A percentile compares a stretch with the other conserved stretches of the same genome.
phyloP scores from a whole-genome alignment of 2,888 invertebrate species.

The Lordiphosa fenestrarum region DNA sequence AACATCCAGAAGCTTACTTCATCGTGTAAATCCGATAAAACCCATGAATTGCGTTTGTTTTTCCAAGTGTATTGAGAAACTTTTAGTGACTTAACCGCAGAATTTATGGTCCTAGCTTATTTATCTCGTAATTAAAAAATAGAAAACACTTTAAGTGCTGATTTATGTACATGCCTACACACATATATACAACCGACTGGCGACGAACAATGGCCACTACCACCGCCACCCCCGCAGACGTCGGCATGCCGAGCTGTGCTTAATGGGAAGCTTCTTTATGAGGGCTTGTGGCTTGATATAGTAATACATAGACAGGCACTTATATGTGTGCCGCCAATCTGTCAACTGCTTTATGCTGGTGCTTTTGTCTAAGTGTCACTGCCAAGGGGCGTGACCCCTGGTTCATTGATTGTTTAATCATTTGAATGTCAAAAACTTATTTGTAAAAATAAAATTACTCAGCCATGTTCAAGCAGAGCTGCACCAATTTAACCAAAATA shows the following conservation, averaged over 20 bases:
- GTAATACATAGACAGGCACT: background rate
- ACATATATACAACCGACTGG: slow-evolving; percentile 14
- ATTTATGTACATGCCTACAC: slow-evolving; percentile 47
- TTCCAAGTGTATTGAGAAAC: slow-evolving; percentile 6
- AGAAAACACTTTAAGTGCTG: slow-evolving; percentile 43
- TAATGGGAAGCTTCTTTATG: slow-evolving; percentile 3
- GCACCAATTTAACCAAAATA: slow-evolving; percentile 39
- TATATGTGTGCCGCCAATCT: slow-evolving; percentile 25
- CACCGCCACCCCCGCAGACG: background rate
- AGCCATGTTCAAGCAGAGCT: slow-evolving; percentile 44
- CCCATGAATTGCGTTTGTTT: too few relatives aligned
- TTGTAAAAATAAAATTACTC: too few relatives aligned
- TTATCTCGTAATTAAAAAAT: slow-evolving; percentile 67
- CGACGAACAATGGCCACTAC: slow-evolving; percentile 1
- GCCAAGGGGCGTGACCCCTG: slow-evolving; percentile 2
- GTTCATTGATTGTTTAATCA: too few relatives aligned
- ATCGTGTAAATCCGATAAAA: too few relatives aligned
- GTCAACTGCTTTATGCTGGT: slow-evolving; percentile 27
- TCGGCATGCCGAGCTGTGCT: background rate
- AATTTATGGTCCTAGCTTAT: slow-evolving; percentile 58
- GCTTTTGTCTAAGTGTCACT: background rate
- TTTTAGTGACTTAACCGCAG: slow-evolving; percentile 30
- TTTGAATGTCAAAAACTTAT: too few relatives aligned
- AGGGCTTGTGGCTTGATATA: background rate
- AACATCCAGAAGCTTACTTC: too few relatives aligned